Evolutionary conservation across 2,113 vertebrate genomes (phyloP), one percentile per base, ranked within the genome.

Genomic region (Sinosuthora webbiana): DNA sequence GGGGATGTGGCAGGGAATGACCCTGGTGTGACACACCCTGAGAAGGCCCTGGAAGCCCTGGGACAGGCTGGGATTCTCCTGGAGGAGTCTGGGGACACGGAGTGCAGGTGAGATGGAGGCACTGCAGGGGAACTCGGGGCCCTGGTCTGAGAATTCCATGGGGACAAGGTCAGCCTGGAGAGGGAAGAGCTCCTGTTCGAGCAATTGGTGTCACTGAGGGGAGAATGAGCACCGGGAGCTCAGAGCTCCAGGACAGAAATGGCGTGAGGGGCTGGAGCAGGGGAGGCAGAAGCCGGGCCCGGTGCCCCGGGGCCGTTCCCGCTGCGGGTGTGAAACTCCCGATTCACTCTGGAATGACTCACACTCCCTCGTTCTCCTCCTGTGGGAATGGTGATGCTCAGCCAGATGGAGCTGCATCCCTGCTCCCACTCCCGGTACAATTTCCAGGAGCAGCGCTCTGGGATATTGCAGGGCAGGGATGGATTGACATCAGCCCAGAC

Each of bases 11-110:
- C 41, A 50, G 63, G 7, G n/a, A 63, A 35, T 24, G 59, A 39
- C 3, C 16, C 28, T 0, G 49, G 12, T 22, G 31, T 49, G 35
- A 8, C 44, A 28, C 53, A 10, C 7, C 5, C 0, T 0, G 31
- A 11, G 17, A 33, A n/a, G 41, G 19, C 55, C 11, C 7, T 37
- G 35, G 20, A 14, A 70, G 50, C 1, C 7, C 21, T 11, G 56
- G 41, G 33, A 56, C 60, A 24, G 25, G 35, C 25, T 63, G 80
- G 57, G 55, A 42, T 24, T 22, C 35, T 83, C 57, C 73, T 59
- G 83, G 39, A 83, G 75, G 65, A 39, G 53, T 35, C 27, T 3
- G 49, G 20, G 28, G 52, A 20, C 31, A 7, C 13, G 21, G 22
- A 23, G 65, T 3, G 28, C 9, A 41, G 39, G 24, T n/a, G 77